Conservation (phyloP, 2,113 vertebrate species). For the Artemisiospiza belli region DNA sequence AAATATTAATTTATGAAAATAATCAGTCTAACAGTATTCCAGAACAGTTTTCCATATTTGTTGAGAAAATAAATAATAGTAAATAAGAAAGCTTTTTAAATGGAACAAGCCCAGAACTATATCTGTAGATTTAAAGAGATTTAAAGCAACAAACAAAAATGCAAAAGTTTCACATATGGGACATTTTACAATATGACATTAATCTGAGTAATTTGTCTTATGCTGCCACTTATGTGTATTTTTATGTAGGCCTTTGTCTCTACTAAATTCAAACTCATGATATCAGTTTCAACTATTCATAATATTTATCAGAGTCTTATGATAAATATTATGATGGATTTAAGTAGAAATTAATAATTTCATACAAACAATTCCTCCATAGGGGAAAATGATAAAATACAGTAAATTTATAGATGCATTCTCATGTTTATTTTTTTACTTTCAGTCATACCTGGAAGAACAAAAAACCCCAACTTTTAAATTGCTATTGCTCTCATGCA, state of each 20-base stretch:
- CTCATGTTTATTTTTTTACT: not conserved
- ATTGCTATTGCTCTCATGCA: not conserved
- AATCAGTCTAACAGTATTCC: not conserved
- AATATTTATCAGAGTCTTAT: not conserved
- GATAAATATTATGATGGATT: not conserved
- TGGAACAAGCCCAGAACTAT: not conserved
- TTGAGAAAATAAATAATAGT: not conserved
- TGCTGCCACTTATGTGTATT: not conserved
- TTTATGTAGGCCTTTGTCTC: not conserved
- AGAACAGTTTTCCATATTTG: not conserved
- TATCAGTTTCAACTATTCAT: not conserved
- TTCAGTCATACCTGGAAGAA: not conserved
- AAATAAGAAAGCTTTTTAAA: not conserved
- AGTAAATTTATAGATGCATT: not conserved
- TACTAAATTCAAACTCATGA: not conserved
- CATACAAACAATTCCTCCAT: not conserved
- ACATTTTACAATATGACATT: not conserved
- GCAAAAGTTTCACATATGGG: not conserved
- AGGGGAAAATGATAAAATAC: not conserved
- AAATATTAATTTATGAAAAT: not conserved
- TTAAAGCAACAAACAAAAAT: not conserved
- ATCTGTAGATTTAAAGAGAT: not conserved
- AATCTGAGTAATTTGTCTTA: not conserved
- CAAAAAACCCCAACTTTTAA: not conserved
- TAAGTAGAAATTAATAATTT: not conserved